phyloP scores from a whole-genome alignment of 2,888 invertebrate genomes.

The Leptarthrus brevirostris region DNA sequence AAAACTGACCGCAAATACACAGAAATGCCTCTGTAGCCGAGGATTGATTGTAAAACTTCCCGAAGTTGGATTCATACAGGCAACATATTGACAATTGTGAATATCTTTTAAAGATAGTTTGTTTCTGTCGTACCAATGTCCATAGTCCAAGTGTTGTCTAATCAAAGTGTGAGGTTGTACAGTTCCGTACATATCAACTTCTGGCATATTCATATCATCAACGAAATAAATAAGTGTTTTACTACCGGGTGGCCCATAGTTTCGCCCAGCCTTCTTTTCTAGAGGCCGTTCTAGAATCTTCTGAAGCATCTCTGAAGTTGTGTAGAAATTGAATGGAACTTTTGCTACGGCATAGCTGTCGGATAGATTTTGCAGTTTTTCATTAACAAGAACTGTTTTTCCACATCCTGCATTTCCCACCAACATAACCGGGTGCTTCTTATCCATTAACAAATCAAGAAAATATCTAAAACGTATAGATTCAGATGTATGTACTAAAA shows the following conservation, averaged over 20 bases:
- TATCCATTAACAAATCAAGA: slow-evolving; percentile 87
- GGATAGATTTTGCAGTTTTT: slow-evolving; percentile 77
- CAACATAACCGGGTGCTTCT: slow-evolving; percentile 92
- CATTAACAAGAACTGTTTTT: slow-evolving; percentile 86
- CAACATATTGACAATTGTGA: slow-evolving; percentile 95
- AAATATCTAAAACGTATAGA: slow-evolving; percentile 91
- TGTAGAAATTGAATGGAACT: slow-evolving; percentile 96
- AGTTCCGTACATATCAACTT: slow-evolving; percentile 89
- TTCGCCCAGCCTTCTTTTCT: slow-evolving; percentile 95
- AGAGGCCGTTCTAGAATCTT: slow-evolving; percentile 93
- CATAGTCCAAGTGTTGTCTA: slow-evolving; percentile 94
- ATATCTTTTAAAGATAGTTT: slow-evolving; percentile 92
- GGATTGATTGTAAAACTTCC: slow-evolving; percentile 98
- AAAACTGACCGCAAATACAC: slow-evolving; percentile 86
- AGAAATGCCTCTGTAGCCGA: slow-evolving; percentile 89
- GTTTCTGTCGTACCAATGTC: slow-evolving; percentile 93
- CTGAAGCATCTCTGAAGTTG: slow-evolving; percentile 92
- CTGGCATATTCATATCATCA: slow-evolving; percentile 99
- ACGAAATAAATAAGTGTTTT: slow-evolving; percentile 94
- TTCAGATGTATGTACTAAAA: slow-evolving; percentile 92
- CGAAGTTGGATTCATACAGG: slow-evolving; percentile 98
- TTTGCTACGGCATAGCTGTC: slow-evolving; percentile 91
- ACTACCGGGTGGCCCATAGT: slow-evolving; percentile 95
- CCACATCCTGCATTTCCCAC: slow-evolving; percentile 94
- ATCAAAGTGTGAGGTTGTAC: slow-evolving; percentile 97